These are phyloP conservation scores for Hippoglossus stenolepis DNA, from an alignment of 2,113 vertebrate genomes.

Conservation along the genomic window DNA sequence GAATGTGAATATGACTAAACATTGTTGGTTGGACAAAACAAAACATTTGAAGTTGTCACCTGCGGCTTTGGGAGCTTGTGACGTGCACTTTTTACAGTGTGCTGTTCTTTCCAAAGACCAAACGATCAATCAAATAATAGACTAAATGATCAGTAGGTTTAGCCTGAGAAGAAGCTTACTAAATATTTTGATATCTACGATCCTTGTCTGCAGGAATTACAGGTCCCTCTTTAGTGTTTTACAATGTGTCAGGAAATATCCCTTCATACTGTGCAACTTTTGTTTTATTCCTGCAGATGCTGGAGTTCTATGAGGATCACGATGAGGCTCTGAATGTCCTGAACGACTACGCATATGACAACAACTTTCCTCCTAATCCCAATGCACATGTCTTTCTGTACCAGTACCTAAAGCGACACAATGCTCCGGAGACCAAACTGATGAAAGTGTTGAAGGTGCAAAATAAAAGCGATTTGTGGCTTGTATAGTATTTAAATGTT, in stretches of 20 bases:
- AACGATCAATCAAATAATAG: too few relatives aligned
- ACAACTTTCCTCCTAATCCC: slow-evolving; percentile 89
- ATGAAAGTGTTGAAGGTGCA: slow-evolving; percentile 86
- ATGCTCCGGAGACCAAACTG: slow-evolving; percentile 76
- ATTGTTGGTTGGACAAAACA: too few relatives aligned
- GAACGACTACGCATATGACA: slow-evolving; percentile 89
- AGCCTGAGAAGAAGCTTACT: too few relatives aligned
- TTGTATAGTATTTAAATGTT: not conserved
- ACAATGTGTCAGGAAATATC: slow-evolving; percentile 54
- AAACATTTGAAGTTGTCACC: too few relatives aligned
- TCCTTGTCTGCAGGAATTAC: not conserved
- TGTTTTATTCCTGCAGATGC: slow-evolving; percentile 80
- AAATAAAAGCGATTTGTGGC: not conserved
- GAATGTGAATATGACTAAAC: too few relatives aligned
- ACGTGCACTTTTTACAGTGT: too few relatives aligned
- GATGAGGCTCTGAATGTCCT: slow-evolving; percentile 84
- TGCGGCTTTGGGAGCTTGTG: too few relatives aligned
- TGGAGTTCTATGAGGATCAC: slow-evolving; percentile 88
- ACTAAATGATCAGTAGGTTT: too few relatives aligned
- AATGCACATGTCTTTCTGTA: slow-evolving; percentile 93
- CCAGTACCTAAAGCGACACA: slow-evolving; percentile 85
- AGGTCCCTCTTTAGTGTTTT: not conserved
- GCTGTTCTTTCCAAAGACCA: too few relatives aligned
- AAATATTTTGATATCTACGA: too few relatives aligned
- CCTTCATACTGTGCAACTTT: slow-evolving; percentile 81